A percentile compares a stretch with the other conserved stretches of the same genome.
Evolutionary conservation across 2,113 vertebrate genomes (phyloP).

Genomic region (Motacilla alba): DNA sequence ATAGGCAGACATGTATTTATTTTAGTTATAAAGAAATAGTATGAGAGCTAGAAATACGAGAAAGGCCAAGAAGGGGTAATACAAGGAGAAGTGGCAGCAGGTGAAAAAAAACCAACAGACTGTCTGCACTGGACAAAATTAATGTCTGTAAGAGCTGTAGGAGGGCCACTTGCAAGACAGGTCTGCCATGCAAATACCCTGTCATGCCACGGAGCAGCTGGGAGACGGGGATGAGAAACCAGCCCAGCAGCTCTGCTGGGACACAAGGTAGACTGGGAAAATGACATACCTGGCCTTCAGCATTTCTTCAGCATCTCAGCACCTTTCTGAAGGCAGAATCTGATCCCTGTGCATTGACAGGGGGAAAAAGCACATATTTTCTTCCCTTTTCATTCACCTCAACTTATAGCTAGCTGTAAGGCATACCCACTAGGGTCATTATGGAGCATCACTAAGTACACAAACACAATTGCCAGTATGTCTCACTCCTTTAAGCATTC

Average conservation of each 20-base stretch:
- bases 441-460: slow-evolving; percentile 54
- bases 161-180: neutral
- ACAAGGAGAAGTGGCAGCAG: neutral
- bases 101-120: neutral
- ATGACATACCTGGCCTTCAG: neutral
- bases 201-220: neutral
- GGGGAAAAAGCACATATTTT: neutral
- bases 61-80: neutral
- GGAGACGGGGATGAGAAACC: neutral
- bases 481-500: slow-evolving; percentile 41
- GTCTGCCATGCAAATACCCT: neutral
- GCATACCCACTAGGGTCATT: slow-evolving; percentile 17
- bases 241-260: neutral
- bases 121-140: neutral
- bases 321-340: neutral
- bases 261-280: neutral
- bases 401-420: neutral
- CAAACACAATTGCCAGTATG: slow-evolving; percentile 54
- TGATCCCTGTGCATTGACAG: neutral
- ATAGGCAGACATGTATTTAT: neutral
- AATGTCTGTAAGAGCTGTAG: neutral
- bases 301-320: neutral
- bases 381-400: neutral
- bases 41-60: neutral
- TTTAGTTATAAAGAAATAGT: neutral